Evolutionary conservation across 2,888 invertebrate genomes (phyloP), one percentile per base, ranked within the genome.

Genomic region (Spodoptera exigua): DNA sequence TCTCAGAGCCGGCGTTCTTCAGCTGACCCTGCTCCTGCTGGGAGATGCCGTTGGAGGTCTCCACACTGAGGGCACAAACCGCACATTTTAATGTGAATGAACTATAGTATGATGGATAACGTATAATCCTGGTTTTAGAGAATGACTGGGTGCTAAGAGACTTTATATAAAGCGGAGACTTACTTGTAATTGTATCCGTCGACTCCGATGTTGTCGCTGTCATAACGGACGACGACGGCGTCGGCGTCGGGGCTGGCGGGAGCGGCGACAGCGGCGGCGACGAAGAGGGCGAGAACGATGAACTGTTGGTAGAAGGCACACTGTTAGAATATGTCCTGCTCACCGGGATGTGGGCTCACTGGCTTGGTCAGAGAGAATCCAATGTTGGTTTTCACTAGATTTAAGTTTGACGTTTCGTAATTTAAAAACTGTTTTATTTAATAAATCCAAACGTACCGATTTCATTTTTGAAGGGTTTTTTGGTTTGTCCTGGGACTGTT

Each of bases 401-500:
- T 18, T n/a, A 17, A 17, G 11, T 32, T 27, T 27, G 5, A 27
- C 27, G 10, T 37, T 46, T 41, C 0, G 10, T 48, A 40, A 45
- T 47, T 44, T 47, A 69, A 27, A 27, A 9, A 58, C 69, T n/a
- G n/a, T 37, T 41, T 35, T 3, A 13, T 48, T 61, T 46, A 39
- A 14, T 9, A 35, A 39, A 65, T 60, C 10, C 35, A 49, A 75
- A 92, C 92, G 86, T 92, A 94, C 94, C 90, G 87, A 90, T 92
- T 93, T 94, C 94, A 94, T 94, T 89, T 90, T 94, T 53, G 63
- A 62, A 57, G 78, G 57, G 62, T 65, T 78, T 80, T 79, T 82
- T 76, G 79, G 67, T 69, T 80, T 79, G 80, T 82, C 72, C 64
- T 83, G 80, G 71, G 80, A 81, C 67, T 74, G 84, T 81, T 51